phyloP scores from a whole-genome alignment of 2,888 invertebrate species.

The Ditula angustiorana region DNA sequence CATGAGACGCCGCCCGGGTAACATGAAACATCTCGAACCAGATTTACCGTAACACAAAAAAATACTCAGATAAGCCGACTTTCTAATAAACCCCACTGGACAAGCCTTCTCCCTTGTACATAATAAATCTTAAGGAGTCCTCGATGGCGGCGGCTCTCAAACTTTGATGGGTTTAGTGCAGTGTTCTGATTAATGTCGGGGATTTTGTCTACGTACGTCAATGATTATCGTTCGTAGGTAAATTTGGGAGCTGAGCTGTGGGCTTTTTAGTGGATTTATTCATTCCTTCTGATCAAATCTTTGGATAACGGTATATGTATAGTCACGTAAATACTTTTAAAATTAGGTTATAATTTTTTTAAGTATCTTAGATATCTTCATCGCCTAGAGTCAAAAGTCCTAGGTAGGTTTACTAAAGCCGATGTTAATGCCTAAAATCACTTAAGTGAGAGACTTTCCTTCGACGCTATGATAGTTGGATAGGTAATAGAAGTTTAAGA shows the following conservation, averaged over 20 bases:
- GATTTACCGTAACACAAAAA: slow-evolving; percentile 81
- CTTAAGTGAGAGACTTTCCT: too few species aligned
- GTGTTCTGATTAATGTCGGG: slow-evolving; percentile 32
- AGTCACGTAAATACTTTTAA: too few species aligned
- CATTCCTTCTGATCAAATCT: too few species aligned
- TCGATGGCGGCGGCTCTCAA: slow-evolving; percentile 67
- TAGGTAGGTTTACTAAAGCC: too few species aligned
- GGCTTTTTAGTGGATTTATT: not conserved
- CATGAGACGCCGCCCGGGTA: slow-evolving; percentile 8
- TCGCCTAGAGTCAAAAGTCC: too few species aligned
- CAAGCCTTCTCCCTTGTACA: slow-evolving; percentile 77
- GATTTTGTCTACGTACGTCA: slow-evolving; percentile 2
- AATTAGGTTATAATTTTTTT: too few species aligned
- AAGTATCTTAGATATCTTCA: too few species aligned
- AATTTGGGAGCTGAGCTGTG: not conserved
- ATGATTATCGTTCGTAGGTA: not conserved
- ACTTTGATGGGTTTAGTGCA: slow-evolving; percentile 45
- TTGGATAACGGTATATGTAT: too few species aligned
- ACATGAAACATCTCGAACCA: slow-evolving; percentile 57
- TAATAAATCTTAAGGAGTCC: slow-evolving; percentile 83
- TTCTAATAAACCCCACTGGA: slow-evolving; percentile 80
- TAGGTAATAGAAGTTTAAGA: too few species aligned
- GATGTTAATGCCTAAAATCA: too few species aligned
- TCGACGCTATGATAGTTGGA: too few species aligned
- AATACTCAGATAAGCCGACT: slow-evolving; percentile 81